These are phyloP conservation scores for Crotalus horridus DNA, from an alignment of 2,113 vertebrate species.

Conservation along the genomic window DNA sequence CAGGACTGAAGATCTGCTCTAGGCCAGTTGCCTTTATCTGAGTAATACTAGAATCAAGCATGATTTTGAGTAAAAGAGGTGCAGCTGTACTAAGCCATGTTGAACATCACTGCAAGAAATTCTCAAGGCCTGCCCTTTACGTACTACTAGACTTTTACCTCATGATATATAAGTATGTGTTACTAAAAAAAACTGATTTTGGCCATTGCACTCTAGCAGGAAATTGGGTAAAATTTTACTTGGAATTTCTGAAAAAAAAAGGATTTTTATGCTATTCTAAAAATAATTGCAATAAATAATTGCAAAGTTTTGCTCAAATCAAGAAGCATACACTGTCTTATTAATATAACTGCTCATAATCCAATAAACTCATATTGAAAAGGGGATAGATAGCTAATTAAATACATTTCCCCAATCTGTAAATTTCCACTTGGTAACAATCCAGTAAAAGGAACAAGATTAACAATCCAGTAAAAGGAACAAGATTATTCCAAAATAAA, in stretches of 20 bases:
- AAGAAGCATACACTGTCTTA: slow-evolving; percentile 35
- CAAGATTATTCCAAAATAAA: background rate
- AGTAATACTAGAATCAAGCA: background rate
- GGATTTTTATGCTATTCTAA: slow-evolving; percentile 37
- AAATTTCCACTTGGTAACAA: background rate
- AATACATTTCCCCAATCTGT: background rate
- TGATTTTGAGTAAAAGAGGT: background rate
- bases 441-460: background rate
- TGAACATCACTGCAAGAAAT: background rate
- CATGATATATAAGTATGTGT: background rate
- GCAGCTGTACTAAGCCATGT: background rate
- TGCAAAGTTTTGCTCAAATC: slow-evolving; percentile 32
- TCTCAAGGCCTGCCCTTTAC: background rate
- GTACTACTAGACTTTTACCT: background rate
- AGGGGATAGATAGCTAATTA: background rate
- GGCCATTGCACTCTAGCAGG: slow-evolving; percentile 34
- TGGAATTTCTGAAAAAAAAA: slow-evolving; percentile 55
- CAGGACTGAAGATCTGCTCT: background rate
- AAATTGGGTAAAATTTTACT: slow-evolving; percentile 54
- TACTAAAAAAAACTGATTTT: slow-evolving; percentile 5
- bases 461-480: background rate
- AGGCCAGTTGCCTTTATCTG: background rate
- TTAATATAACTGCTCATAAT: slow-evolving; percentile 42
- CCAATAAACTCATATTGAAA: background rate
- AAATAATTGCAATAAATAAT: slow-evolving; percentile 61